Base-by-base conservation (phyloP, 2,113 vertebrate genomes). In the Syngnathus scovelli region DNA sequence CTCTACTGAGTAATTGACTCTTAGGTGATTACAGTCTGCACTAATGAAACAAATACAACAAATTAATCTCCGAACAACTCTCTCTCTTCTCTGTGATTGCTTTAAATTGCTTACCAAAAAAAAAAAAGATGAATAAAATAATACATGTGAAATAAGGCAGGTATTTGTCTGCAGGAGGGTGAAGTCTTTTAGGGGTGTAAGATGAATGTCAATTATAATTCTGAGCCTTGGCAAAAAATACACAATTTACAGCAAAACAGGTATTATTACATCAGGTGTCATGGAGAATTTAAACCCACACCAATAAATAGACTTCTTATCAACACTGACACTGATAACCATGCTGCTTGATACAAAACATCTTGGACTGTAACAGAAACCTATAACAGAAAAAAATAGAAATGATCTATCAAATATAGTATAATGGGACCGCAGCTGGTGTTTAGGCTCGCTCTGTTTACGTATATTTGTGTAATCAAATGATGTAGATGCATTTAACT, bases 11-110 rank as follows among this genome's bases (percentile, higher is more conserved):
- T 55, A 77, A 54, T 66, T 67, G 60, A 69, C 10, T 65, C 27
- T 75, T 61, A 80, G 78, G 72, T 83, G 76, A 80, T 83, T 83
- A 68, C 76, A 81, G 63, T 81, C 80, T 78, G 64, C 66, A 58
- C 73, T 67, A 77, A 68, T 74, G 69, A 78, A 72, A 69, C 69
- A 76, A 78, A 84, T 77, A 72, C 49, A 56, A 63, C 27, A 55
- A 58, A 49, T 18, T 69, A 43, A 66, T 39, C 66, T 60, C 66
- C 61, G 60, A 10, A 48, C 37, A 61, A 9, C 46, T 13, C 23
- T 68, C 44, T 33, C 48, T 19, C n/a, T 41, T 68, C 44, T 61
- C 44, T 13, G 19, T 67, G 55, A 39, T 61, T 66, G 66, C 56
- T 61, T 70, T 69, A 56, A 4, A 82, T 69, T 63, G 27, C 27